Evolutionary conservation across 2,113 vertebrate genomes (phyloP), one percentile per base, ranked within the genome.

Genomic region (Azemiops feae): DNA sequence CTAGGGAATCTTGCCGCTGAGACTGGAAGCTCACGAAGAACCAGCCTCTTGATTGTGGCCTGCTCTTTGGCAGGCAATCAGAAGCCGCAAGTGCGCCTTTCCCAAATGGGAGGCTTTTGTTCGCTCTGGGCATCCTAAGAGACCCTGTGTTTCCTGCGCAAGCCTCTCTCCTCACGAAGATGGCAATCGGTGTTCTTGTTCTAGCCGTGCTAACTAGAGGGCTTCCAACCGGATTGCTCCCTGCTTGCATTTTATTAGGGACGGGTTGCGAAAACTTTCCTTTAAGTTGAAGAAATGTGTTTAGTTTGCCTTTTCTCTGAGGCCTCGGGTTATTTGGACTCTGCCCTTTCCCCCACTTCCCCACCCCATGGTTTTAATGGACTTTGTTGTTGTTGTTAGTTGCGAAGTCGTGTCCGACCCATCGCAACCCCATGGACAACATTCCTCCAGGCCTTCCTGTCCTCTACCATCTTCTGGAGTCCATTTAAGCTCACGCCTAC

Each of bases 101-200:
- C 85, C 81, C 74, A 43, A 74, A 92, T n/a, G 52, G 86, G 50
- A 89, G 87, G 55, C 87, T 92, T 92, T 92, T 89, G 87, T 92
- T 89, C 18, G 47, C 45, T 34, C n/a, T 4, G n/a, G 60, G 5
- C 45, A 23, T 92, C 69, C 54, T 27, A 14, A 43, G 23, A 64
- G 91, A 53, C 45, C 52, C 34, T 87, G 92, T 18, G 34, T 30
- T 87, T 43, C 86, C 60, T 74, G 86, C 47, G 8, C 34, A 55
- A 60, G 2, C 20, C 30, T 22, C 55, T 22, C 45, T 88, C 20
- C n/a, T 88, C 14, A 23, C 12, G 1, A 57, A 57, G 55, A 57
- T 57, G 55, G 22, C 55, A 23, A 57, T 55, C 55, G 5, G 55
- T 57, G 55, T 22, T 57, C 20, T 57, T 57, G 55, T 22, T 5